Conservation (phyloP, 30 jellyfish, hydroid and myxozoan species). For the Hydractinia echinata region DNA sequence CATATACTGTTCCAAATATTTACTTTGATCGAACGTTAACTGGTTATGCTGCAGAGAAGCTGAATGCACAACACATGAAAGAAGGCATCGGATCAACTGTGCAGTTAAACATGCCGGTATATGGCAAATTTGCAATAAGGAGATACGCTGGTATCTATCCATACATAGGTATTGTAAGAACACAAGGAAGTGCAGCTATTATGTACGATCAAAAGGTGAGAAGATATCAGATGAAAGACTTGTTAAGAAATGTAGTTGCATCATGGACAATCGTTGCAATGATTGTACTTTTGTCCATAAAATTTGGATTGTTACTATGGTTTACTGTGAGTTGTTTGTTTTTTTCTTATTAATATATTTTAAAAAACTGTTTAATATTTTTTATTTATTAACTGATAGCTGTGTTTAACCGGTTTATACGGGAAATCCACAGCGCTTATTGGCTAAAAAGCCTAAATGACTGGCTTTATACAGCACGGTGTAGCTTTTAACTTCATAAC, state of each 20-base stretch:
- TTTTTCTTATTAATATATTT: no score
- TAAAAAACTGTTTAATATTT: no score
- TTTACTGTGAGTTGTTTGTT: neutral
- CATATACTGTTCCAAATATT: neutral
- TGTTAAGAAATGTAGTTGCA: neutral
- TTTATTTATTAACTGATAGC: no score
- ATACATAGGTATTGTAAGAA: neutral
- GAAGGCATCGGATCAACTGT: neutral
- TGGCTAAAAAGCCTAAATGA: no score
- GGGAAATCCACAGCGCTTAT: no score
- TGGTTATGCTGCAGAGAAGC: conserved; percentile 12
- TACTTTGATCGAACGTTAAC: conserved; percentile 15
- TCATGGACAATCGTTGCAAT: conserved; percentile 19
- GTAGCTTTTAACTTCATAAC: no score
- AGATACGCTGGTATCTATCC: conserved; percentile 20
- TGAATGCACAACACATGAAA: neutral
- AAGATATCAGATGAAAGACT: neutral
- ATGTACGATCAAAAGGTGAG: conserved; percentile 12
- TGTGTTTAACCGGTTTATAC: no score
- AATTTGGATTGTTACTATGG: conserved; percentile 27
- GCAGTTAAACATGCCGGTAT: conserved; percentile 13
- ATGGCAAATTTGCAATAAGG: neutral
- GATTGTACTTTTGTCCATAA: neutral
- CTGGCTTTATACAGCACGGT: no score
- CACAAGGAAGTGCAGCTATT: conserved; percentile 6